Base-by-base conservation (phyloP, 2,113 vertebrate species). In the Nycticryphes semicollaris region DNA sequence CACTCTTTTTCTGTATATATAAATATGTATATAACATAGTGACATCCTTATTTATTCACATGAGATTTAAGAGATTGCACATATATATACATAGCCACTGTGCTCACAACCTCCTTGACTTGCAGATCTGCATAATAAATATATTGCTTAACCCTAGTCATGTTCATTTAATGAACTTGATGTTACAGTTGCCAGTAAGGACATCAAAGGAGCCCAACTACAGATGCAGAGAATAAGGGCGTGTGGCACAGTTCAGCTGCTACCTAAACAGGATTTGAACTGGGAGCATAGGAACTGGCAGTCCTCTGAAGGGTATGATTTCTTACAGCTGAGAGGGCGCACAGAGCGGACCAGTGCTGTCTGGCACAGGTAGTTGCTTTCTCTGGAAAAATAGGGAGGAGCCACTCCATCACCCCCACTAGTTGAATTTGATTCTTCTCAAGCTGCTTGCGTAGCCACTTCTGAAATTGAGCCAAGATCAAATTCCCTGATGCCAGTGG, bases 401-500 rank as follows among this genome's bases (percentile, higher is more conserved):
- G 81, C 54, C 59, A 66, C 75, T 91, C 41, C 53, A 51, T 80
- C 63, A 69, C 88, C 84, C 88, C 74, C 31, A 56, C 51, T 78
- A 86, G 62, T 0, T 94, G 79, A 87, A 89, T 94, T 57, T 79
- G 89, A 91, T 85, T 87, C 74, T 88, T 90, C 67, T 96, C 47
- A 70, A 91, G 72, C 31, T 87, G 53, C 67, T 92, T 94, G 69
- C 10, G 0, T 79, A 93, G 92, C 82, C 23, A 27, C 25, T 37
- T 68, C 81, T 92, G 84, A 89, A 90, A 89, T 12, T 0, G 4
- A 89, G 84, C 93, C 94, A 94, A 72, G 80, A 82, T 94, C 89
- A 85, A 91, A 83, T 87, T 93, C 67, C n/a, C 90, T 9, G 7
- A 68, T 96, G 93, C 67, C 87, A 90, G 25, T 60, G 91, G 75